These are phyloP conservation scores for Clunio marinus DNA, from an alignment of 2,888 invertebrate species.

Conservation along the genomic window DNA sequence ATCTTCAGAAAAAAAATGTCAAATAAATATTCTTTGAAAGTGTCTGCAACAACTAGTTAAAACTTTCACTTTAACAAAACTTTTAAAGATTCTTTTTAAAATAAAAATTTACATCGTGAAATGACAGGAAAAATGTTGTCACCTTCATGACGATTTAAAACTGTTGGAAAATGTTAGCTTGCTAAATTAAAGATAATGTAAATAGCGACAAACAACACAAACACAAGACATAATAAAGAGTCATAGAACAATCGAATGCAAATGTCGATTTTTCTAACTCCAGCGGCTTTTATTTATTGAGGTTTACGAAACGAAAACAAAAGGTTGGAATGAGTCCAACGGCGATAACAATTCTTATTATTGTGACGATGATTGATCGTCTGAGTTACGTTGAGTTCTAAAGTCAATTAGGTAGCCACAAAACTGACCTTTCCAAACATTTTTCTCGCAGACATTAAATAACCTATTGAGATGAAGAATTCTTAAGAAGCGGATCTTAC, in stretches of 20 bases:
- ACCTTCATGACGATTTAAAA: too few species aligned
- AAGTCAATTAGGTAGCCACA: constrained; percentile 10
- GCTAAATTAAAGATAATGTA: too few species aligned
- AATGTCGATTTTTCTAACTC: background rate
- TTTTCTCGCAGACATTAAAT: background rate
- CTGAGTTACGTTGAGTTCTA: background rate
- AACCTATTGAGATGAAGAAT: background rate
- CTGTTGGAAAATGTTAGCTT: too few species aligned
- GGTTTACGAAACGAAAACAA: constrained; percentile 1
- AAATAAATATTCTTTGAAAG: too few species aligned
- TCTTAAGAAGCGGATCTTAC: constrained; percentile 15
- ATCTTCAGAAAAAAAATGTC: too few species aligned
- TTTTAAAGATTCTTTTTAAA: too few species aligned
- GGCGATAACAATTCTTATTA: background rate
- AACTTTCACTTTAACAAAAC: too few species aligned
- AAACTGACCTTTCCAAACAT: background rate
- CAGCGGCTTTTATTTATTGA: background rate
- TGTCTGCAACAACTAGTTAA: too few species aligned
- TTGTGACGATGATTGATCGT: background rate
- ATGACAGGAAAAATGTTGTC: too few species aligned
- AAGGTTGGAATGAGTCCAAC: constrained; percentile 2
- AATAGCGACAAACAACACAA: too few species aligned
- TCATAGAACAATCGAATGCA: background rate
- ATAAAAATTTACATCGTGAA: too few species aligned
- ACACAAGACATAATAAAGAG: too few species aligned